Conservation (phyloP, 2,113 vertebrate species). For the Poecile atricapillus region DNA sequence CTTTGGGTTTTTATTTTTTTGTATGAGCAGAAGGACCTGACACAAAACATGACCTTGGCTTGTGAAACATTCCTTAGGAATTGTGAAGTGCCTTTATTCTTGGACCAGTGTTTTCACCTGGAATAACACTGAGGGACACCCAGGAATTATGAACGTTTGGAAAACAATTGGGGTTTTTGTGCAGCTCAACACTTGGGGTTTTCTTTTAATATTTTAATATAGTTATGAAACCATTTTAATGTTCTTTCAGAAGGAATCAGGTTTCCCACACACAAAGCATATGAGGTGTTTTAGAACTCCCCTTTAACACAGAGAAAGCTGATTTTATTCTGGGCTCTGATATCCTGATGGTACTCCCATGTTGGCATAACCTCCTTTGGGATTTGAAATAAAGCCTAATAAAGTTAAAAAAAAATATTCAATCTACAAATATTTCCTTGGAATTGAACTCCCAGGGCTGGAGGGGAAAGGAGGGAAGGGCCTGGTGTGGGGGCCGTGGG, state of each 20-base stretch:
- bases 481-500: neutral
- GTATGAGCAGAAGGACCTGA: neutral
- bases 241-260: neutral
- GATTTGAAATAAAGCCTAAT: constrained; percentile 43
- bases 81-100: neutral
- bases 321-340: neutral
- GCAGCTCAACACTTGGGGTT: neutral
- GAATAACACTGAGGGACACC: neutral
- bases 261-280: neutral
- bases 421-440: neutral
- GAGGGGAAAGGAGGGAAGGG: neutral
- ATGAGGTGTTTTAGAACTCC: neutral
- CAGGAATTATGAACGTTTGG: neutral
- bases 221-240: neutral
- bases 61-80: neutral
- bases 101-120: neutral
- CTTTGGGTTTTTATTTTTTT: neutral
- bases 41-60: neutral
- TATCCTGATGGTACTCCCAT: neutral
- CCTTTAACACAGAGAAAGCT: neutral
- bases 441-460: neutral
- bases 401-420: neutral
- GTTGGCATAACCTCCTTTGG: neutral
- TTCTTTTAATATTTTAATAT: neutral
- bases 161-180: neutral